These are phyloP conservation scores for Chinchilla lanigera DNA, from an alignment of 2,113 vertebrate genomes.

Conservation along the genomic window DNA sequence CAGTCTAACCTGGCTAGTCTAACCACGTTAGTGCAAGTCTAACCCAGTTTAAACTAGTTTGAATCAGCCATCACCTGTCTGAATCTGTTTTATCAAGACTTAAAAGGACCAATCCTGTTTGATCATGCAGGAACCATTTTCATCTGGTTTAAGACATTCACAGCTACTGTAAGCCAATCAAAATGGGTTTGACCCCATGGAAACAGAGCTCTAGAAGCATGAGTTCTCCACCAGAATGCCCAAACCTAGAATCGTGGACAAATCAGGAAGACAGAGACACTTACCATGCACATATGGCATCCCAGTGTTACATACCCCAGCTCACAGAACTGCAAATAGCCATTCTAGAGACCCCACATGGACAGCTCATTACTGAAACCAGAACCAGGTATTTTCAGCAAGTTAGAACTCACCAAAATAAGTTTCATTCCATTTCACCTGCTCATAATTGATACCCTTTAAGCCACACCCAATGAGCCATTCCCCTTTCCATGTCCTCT, in stretches of 20 bases:
- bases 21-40: neutral
- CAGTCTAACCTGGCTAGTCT: neutral
- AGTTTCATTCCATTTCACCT: neutral
- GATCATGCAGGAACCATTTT: neutral
- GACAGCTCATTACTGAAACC: neutral
- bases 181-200: neutral
- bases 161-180: neutral
- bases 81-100: neutral
- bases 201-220: neutral
- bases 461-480: neutral
- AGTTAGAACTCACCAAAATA: neutral
- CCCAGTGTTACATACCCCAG: neutral
- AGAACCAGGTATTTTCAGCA: neutral
- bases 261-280: neutral
- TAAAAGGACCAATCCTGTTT: neutral
- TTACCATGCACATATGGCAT: neutral
- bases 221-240: neutral
- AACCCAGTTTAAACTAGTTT: neutral
- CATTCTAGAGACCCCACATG: neutral
- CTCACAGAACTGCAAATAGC: no score
- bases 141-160: constrained; percentile 1
- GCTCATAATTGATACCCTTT: neutral
- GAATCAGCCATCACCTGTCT: neutral
- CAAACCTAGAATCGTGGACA: neutral
- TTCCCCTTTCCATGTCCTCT: neutral